Conservation (phyloP, 2,888 invertebrate species). For the Leptopterna dolabrata region DNA sequence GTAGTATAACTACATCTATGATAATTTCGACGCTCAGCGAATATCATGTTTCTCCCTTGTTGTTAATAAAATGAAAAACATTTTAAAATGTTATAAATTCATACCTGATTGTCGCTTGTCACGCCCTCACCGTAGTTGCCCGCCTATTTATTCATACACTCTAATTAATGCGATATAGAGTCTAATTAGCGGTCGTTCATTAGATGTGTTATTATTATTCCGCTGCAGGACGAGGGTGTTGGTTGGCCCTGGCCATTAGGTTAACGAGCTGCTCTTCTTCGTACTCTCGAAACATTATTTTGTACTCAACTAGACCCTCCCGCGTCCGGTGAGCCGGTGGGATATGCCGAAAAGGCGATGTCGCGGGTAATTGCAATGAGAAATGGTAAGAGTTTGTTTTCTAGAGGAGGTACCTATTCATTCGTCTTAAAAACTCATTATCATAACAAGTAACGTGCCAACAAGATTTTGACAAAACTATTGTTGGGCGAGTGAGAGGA, state of each 20-base stretch:
- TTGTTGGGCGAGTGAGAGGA: too few species aligned
- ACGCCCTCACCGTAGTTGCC: not conserved
- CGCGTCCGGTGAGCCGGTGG: not conserved
- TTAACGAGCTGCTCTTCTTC: constrained; percentile 16
- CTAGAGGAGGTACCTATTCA: too few species aligned
- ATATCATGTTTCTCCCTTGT: too few species aligned
- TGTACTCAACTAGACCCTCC: not conserved
- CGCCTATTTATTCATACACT: not conserved
- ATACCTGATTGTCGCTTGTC: too few species aligned
- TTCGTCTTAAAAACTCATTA: too few species aligned
- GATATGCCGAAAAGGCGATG: not conserved
- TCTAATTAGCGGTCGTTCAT: constrained; percentile 9
- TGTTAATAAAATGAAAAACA: too few species aligned
- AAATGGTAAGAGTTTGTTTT: not conserved
- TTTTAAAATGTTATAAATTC: too few species aligned
- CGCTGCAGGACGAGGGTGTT: not conserved
- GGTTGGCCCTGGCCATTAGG: not conserved
- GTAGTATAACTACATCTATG: too few species aligned
- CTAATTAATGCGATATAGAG: not conserved
- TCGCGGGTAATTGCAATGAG: not conserved
- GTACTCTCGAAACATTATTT: not conserved
- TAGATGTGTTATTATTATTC: constrained; percentile 30
- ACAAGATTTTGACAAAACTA: too few species aligned
- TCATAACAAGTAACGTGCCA: too few species aligned
- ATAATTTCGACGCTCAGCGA: too few species aligned